Evolutionary conservation across 2,888 invertebrate species (phyloP).

Genomic region (Dasypolia templi): DNA sequence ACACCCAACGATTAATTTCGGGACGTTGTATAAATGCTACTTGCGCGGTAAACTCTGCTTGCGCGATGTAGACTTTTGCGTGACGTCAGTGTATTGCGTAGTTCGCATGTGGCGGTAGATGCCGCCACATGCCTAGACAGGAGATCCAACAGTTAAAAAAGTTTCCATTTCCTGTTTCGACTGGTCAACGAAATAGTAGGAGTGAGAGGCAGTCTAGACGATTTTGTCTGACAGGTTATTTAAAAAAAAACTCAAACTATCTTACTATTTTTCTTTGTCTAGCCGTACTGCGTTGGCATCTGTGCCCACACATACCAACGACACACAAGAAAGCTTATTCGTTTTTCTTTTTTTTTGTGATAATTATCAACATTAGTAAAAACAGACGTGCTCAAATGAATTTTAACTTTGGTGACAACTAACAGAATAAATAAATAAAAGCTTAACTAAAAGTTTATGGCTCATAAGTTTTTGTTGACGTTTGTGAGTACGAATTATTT

Average conservation of each 20-base stretch:
- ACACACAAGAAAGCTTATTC: slow-evolving; percentile 19
- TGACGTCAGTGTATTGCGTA: too few relatives aligned
- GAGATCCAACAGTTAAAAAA: neutral
- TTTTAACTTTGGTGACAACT: neutral
- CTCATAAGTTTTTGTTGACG: neutral
- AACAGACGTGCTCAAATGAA: too few relatives aligned
- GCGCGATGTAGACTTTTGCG: too few relatives aligned
- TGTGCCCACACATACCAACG: slow-evolving; percentile 14
- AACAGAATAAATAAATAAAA: neutral
- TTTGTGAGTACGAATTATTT: neutral
- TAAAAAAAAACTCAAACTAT: slow-evolving; percentile 8
- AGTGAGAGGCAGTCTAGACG: slow-evolving; percentile 37
- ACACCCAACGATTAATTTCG: too few relatives aligned
- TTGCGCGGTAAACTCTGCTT: too few relatives aligned
- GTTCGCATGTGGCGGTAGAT: too few relatives aligned
- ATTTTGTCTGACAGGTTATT: slow-evolving; percentile 26
- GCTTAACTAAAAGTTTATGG: neutral
- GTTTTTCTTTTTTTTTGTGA: neutral
- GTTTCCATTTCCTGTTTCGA: slow-evolving; percentile 24
- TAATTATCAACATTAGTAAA: neutral
- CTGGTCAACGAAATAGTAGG: slow-evolving; percentile 3
- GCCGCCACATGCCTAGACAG: neutral
- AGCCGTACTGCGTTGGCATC: slow-evolving; percentile 12
- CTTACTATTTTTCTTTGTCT: slow-evolving; percentile 31
- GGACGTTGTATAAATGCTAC: too few relatives aligned